Evolutionary conservation across 1,140 invertebrate species (phyloP).

Genomic region (Ylistrum balloti): DNA sequence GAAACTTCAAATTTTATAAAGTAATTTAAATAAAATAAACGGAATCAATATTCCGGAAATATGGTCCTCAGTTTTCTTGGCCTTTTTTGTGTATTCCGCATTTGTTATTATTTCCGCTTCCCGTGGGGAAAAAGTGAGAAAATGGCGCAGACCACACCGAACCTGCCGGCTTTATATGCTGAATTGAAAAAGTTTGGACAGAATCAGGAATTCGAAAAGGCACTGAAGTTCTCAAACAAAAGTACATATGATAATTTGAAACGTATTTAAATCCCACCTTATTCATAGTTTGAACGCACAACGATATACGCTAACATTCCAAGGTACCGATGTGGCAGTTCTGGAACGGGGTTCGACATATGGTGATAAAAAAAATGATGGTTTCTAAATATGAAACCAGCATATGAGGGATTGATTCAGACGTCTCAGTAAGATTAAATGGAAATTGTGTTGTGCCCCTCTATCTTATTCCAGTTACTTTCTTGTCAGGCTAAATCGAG

Average conservation of each 20-base stretch:
- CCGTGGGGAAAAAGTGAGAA: conserved; percentile 46
- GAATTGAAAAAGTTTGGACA: conserved; percentile 94
- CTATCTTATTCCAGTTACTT: too few species aligned
- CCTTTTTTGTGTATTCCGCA: neutral
- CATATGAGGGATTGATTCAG: too few species aligned
- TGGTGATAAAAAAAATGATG: too few species aligned
- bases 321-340: neutral
- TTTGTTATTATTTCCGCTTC: neutral
- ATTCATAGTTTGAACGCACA: neutral
- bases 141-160: conserved; percentile 69
- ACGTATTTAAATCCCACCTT: neutral
- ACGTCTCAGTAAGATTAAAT: too few species aligned
- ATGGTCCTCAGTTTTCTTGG: neutral
- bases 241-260: conserved; percentile 85
- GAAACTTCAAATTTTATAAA: too few species aligned
- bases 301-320: neutral
- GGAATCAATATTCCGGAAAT: conserved; percentile 22
- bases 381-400: too few species aligned
- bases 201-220: conserved; percentile 93
- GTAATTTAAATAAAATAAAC: too few species aligned
- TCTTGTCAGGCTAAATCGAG: too few species aligned
- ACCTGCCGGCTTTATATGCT: conserved; percentile 84
- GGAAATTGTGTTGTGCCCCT: too few species aligned
- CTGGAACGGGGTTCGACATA: too few species aligned
- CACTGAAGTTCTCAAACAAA: conserved; percentile 93